Percentiles rank a stretch among this genome's conserved stretches.
phyloP scores from a whole-genome alignment of 2,888 invertebrate species.

The Ophion costatus region DNA sequence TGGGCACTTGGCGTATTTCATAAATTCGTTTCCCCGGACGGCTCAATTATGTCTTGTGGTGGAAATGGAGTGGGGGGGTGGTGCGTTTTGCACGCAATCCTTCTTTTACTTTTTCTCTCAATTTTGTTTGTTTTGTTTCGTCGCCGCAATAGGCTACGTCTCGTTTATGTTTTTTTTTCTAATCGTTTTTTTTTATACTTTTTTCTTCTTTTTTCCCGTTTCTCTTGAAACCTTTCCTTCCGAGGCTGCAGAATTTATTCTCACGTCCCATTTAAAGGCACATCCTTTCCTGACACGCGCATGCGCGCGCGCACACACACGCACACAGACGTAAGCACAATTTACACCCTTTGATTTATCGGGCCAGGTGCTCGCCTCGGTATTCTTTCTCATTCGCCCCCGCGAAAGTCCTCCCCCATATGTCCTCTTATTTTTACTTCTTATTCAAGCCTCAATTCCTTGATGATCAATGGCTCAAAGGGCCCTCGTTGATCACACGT shows the following conservation, averaged over 20 bases:
- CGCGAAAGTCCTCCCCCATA: no score
- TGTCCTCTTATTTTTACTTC: constrained; percentile 20
- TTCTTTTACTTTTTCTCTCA: neutral
- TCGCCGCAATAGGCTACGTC: constrained; percentile 8
- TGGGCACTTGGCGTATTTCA: constrained; percentile 56
- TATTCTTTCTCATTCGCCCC: constrained; percentile 26
- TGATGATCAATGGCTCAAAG: neutral
- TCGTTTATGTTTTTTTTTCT: neutral
- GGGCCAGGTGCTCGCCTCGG: constrained; percentile 35
- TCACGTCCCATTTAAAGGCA: constrained; percentile 47
- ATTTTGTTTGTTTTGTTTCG: constrained; percentile 20
- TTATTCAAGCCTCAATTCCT: neutral
- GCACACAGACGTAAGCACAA: neutral
- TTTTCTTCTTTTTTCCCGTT: neutral
- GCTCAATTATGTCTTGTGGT: constrained; percentile 66
- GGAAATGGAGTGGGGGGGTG: constrained; percentile 20
- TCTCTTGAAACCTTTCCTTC: constrained; percentile 9
- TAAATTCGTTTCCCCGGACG: constrained; percentile 66
- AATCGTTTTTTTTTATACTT: neutral
- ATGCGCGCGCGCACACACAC: no score
- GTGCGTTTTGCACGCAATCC: constrained; percentile 50
- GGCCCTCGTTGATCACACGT: neutral
- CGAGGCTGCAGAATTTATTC: constrained; percentile 52
- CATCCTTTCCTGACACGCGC: no score
- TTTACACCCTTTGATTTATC: constrained; percentile 59